A percentile compares a stretch with the other conserved stretches of the same genome.
Evolutionary conservation across 2,888 invertebrate genomes (phyloP).

Genomic region (Eucriotettix oculatus): DNA sequence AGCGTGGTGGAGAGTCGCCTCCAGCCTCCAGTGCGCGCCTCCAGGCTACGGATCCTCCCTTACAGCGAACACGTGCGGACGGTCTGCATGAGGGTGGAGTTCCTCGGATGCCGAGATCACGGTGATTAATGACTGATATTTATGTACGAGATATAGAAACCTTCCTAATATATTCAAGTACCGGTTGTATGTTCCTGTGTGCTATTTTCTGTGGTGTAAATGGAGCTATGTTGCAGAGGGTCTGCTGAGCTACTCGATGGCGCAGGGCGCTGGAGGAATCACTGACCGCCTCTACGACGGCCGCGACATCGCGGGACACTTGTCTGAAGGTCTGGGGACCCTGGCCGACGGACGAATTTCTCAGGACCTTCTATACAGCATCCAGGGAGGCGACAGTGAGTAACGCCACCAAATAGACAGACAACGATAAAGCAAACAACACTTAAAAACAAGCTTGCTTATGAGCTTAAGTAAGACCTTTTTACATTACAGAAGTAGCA

Average conservation of each 20-base stretch:
- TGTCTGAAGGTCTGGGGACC: background rate
- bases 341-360: background rate
- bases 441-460: too few relatives aligned
- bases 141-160: too few relatives aligned
- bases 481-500: too few relatives aligned
- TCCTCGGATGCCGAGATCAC: slow-evolving; percentile 61
- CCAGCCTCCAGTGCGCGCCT: slow-evolving; percentile 59
- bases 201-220: too few relatives aligned
- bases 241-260: background rate
- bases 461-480: too few relatives aligned
- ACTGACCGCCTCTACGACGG: background rate
- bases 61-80: slow-evolving; percentile 60
- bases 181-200: too few relatives aligned
- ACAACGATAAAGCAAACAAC: too few relatives aligned
- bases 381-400: too few relatives aligned
- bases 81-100: slow-evolving; percentile 66
- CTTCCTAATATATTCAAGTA: too few relatives aligned
- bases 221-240: background rate
- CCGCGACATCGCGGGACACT: background rate
- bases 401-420: too few relatives aligned
- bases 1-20: slow-evolving; percentile 54
- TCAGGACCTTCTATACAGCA: background rate
- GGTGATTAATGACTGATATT: slow-evolving; percentile 27
- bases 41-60: slow-evolving; percentile 61
- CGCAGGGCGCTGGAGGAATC: background rate